Base-by-base conservation (phyloP, 2,888 invertebrate species). In the Nemotelus nigrinus region DNA sequence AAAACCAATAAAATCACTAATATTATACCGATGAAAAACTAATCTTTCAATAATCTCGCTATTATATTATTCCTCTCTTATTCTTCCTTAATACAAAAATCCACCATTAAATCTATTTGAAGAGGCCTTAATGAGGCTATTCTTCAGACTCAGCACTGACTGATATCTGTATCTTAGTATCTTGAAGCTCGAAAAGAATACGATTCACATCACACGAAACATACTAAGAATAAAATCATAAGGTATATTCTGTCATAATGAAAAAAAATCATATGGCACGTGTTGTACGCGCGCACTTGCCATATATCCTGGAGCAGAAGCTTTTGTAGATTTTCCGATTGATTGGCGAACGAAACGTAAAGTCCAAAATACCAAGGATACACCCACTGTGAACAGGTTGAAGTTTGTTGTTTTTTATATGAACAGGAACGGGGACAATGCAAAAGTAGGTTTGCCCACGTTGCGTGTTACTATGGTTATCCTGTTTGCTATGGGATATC, bases 241-340 rank as follows among this genome's bases (percentile, higher is more conserved):
- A 25, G 25, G 25, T 25, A 25, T 25, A 25, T 25, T 25, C 10
- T 57, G 45, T 57, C 43, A 25, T 45, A 45, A 3, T 65, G 55
- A 43, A 50, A 55, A n/a, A 72, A 58, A 58, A 72, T 58, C 5
- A 58, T 58, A 2, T 39, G 63, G 48, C 74, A 74, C 74, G 74
- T 74, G 74, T 74, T 10, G 41, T 48, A 41, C 53, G 45, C 53
- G 41, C 41, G 53, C 70, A 43, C 43, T 65, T 65, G 4, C 7
- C 7, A 5, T 60, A 6, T 47, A 48, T 74, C 43, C 60, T 47
- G 1, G 8, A 47, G 58, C 25, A 25, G 58, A 63, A 48, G 50
- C 60, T 74, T 72, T 72, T 8, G 60, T n/a, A 25, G 6, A 60
- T 74, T 74, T 74, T 74, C 74, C 74, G 63, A 48, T 63, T 74